A percentile compares a stretch with the other conserved stretches of the same genome.
Evolutionary conservation across 2,888 invertebrate genomes (phyloP).

Genomic region (Acanthosoma haemorrhoidale): DNA sequence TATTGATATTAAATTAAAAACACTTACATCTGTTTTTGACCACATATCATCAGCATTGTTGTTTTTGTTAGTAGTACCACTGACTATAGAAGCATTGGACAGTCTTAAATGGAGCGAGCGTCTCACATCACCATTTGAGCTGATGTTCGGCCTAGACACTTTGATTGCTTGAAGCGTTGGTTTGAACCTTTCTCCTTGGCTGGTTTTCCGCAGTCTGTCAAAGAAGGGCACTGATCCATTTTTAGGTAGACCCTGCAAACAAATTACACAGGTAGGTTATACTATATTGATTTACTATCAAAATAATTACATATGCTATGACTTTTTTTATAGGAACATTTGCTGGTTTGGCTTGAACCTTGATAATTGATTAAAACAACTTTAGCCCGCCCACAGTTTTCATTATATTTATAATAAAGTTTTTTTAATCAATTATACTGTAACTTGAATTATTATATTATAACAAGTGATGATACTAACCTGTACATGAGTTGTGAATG

Average conservation of each 20-base stretch:
- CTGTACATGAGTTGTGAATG: slow-evolving; percentile 62
- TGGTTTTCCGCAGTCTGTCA: slow-evolving; percentile 77
- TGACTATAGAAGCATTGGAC: slow-evolving; percentile 55
- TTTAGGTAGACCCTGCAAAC: slow-evolving; percentile 65
- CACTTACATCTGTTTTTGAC: slow-evolving; percentile 45
- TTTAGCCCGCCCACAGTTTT: background rate
- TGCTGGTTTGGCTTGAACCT: too few species aligned
- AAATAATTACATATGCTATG: too few species aligned
- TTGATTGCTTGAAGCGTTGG: slow-evolving; percentile 53
- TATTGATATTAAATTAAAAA: too few species aligned
- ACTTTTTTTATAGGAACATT: too few species aligned
- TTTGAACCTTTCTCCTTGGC: slow-evolving; percentile 75
- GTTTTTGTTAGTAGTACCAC: slow-evolving; percentile 54
- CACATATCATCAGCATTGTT: slow-evolving; percentile 48
- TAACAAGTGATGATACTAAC: background rate
- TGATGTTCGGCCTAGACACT: slow-evolving; percentile 67
- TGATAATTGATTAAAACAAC: too few species aligned
- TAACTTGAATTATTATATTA: background rate
- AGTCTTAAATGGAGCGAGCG: slow-evolving; percentile 54
- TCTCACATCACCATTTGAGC: slow-evolving; percentile 69
- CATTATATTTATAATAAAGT: too few species aligned
- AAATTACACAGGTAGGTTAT: too few species aligned
- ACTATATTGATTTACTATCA: too few species aligned
- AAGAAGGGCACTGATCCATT: slow-evolving; percentile 88
- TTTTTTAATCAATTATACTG: too few species aligned